phyloP scores from a whole-genome alignment of 2,797 vertebrate genomes.

The Syngnathus rostellatus region DNA sequence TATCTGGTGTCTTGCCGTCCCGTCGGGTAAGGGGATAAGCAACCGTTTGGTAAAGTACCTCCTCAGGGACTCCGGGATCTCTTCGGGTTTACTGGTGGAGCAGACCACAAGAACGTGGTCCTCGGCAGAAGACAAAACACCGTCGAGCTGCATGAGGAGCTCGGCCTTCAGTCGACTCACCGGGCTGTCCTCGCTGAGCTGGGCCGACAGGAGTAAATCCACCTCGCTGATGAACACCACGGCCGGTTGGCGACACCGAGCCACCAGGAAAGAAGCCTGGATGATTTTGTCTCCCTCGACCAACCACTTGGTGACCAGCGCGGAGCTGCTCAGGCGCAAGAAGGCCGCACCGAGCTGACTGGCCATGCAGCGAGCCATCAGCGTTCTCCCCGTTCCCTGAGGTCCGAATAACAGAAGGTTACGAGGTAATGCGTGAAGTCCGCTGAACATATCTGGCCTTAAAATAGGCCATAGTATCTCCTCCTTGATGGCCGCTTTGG shows the following conservation, averaged over 20 bases:
- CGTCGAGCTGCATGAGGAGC: constrained; percentile 96
- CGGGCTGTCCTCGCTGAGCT: constrained; percentile 88
- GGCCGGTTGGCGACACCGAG: constrained; percentile 91
- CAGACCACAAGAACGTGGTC: constrained; percentile 97
- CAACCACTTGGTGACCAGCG: constrained; percentile 92
- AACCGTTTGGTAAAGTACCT: constrained; percentile 98
- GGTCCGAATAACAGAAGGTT: constrained; percentile 98
- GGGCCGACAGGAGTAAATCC: constrained; percentile 87
- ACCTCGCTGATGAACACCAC: constrained; percentile 96
- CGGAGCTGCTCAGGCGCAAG: constrained; percentile 85
- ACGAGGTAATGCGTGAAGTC: constrained; percentile 88
- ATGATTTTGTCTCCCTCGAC: constrained; percentile 95
- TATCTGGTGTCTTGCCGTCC: constrained; percentile 95
- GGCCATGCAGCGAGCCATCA: constrained; percentile 91
- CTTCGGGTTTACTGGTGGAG: constrained; percentile 96
- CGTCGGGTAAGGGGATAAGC: constrained; percentile 94
- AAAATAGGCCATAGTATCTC: constrained; percentile 98
- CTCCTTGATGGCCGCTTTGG: constrained; percentile 94
- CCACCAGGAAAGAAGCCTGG: constrained; percentile 91
- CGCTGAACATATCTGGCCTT: constrained; percentile 93
- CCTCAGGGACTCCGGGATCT: constrained; percentile 93
- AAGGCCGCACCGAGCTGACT: constrained; percentile 93
- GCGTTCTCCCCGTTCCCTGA: constrained; percentile 95
- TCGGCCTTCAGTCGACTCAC: constrained; percentile 90
- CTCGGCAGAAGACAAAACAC: constrained; percentile 86